Conservation (phyloP, 2,113 vertebrate species). For the Prunella himalayana region DNA sequence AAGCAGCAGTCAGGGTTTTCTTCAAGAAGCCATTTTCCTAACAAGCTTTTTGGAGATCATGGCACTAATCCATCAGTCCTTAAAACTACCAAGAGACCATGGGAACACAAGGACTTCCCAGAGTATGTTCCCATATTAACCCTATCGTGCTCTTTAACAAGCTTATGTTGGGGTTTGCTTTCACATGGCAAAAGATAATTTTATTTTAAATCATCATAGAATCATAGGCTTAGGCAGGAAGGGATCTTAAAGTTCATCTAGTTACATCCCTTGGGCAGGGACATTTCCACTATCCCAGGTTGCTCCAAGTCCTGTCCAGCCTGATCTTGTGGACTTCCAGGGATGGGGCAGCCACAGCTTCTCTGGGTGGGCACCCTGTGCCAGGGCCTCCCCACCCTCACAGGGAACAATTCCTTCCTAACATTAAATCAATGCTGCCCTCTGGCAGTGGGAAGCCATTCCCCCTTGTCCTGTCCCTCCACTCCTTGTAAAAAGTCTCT, state of each 20-base stretch:
- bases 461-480: not conserved
- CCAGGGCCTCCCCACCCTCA: not conserved
- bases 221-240: not conserved
- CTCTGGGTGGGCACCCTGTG: not conserved
- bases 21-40: not conserved
- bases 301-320: not conserved
- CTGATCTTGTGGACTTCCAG: not conserved
- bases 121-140: not conserved
- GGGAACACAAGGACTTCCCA: not conserved
- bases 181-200: not conserved
- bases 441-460: not conserved
- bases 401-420: not conserved
- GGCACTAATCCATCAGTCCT: not conserved
- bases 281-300: accelerated
- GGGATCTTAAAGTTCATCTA: not conserved
- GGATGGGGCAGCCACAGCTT: not conserved
- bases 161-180: not conserved
- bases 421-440: not conserved
- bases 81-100: not conserved
- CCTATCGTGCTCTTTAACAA: not conserved
- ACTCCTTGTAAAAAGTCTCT: not conserved
- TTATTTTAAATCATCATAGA: not conserved
- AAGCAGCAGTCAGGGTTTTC: not conserved
- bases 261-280: not conserved
- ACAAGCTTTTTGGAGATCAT: not conserved